Percentiles rank a stretch among this genome's conserved stretches.
Conservation (phyloP, 2,888 invertebrate genomes). For the Masnerella sp. region DNA sequence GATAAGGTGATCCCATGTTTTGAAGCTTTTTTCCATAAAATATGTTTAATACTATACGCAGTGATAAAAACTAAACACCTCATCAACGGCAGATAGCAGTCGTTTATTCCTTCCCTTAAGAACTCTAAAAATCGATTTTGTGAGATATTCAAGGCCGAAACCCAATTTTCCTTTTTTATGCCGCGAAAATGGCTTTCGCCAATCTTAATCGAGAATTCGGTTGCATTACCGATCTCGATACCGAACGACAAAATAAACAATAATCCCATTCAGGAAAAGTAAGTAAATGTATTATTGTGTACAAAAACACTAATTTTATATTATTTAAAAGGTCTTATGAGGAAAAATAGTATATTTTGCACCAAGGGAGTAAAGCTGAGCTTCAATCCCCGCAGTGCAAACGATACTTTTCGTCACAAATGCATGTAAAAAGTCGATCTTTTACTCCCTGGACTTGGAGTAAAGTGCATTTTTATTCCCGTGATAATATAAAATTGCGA, state of each 20-base stretch:
- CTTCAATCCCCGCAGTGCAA: too few relatives aligned
- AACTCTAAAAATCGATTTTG: conserved; percentile 39
- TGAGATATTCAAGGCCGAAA: conserved; percentile 13
- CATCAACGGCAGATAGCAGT: conserved; percentile 34
- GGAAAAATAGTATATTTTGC: too few relatives aligned
- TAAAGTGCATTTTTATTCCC: too few relatives aligned
- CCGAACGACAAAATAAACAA: background rate
- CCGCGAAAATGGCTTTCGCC: conserved; percentile 2
- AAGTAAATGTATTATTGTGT: too few relatives aligned
- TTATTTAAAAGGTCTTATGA: too few relatives aligned
- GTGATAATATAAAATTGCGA: too few relatives aligned
- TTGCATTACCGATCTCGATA: background rate
- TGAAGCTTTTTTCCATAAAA: conserved; percentile 19
- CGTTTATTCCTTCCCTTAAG: conserved; percentile 36
- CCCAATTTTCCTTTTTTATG: conserved; percentile 22
- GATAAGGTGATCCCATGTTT: conserved; percentile 3
- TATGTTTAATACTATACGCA: conserved; percentile 36
- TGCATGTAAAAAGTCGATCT: too few relatives aligned
- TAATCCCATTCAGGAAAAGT: too few relatives aligned
- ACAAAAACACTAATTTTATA: too few relatives aligned
- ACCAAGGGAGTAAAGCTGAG: too few relatives aligned
- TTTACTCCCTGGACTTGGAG: too few relatives aligned
- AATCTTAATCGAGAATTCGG: conserved; percentile 21
- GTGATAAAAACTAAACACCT: conserved; percentile 51
- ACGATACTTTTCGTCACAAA: too few relatives aligned